Evolutionary conservation across 2,888 invertebrate genomes (phyloP).

Genomic region (Spicauda simplicius): DNA sequence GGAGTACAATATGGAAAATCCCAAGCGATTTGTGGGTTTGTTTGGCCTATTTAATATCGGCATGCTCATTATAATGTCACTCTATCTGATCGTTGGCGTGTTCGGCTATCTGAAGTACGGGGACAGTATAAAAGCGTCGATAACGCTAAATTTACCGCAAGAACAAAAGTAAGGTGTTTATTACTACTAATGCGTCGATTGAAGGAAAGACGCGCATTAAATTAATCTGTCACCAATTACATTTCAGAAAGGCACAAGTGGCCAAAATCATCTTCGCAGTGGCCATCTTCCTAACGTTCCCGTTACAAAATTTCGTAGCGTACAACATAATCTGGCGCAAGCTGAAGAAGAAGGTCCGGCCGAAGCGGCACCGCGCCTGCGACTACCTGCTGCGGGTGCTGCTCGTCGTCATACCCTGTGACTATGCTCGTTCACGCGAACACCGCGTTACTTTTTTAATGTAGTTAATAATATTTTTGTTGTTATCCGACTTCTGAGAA

Average conservation of each 20-base stretch:
- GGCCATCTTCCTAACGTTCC: conserved; percentile 92
- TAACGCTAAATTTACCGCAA: conserved; percentile 92
- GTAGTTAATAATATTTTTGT: too few relatives aligned
- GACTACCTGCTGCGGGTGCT: conserved; percentile 56
- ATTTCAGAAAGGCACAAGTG: conserved; percentile 85
- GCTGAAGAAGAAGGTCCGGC: conserved; percentile 61
- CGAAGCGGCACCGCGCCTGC: conserved; percentile 44
- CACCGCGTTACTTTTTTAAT: too few relatives aligned
- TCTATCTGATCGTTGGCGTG: conserved; percentile 93
- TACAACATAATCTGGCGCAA: conserved; percentile 90
- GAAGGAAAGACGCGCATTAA: not conserved
- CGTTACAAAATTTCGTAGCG: conserved; percentile 95
- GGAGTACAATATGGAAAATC: conserved; percentile 96
- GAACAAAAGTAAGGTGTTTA: conserved; percentile 81
- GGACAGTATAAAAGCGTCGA: conserved; percentile 87
- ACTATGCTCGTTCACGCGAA: conserved; percentile 43
- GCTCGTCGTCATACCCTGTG: conserved; percentile 61
- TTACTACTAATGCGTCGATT: too few relatives aligned
- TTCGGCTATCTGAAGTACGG: conserved; percentile 96
- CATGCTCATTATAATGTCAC: conserved; percentile 89
- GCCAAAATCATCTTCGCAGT: conserved; percentile 86
- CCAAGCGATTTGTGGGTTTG: conserved; percentile 89
- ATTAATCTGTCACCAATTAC: not conserved
- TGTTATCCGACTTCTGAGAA: too few relatives aligned
- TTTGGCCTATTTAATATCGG: conserved; percentile 92